Evolutionary conservation across 2,888 invertebrate species (phyloP), one percentile per base, ranked within the genome.

Genomic region (Drosophila lacicola): DNA sequence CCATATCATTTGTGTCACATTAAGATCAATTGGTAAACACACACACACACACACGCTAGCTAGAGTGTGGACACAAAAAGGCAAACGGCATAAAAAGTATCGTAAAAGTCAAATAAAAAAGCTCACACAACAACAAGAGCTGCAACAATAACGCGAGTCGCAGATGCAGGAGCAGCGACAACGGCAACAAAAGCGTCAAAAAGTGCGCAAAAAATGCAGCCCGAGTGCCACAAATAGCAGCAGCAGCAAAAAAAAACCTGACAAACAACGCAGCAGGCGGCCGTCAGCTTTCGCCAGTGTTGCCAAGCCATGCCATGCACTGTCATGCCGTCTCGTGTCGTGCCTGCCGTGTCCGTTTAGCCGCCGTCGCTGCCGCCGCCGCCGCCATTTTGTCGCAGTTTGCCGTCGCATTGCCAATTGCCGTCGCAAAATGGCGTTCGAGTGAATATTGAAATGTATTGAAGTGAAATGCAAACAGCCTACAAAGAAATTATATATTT

Each of bases 1-100:
- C 80, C 86, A 89, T 90, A 90, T 91, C 90, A 90, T 90, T 90
- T 90, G 90, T 91, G 90, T 91, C 90, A 90, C 90, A 90, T 90
- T 91, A 90, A 90, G 90, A 91, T 90, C 90, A 90, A 90, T 90
- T 90, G 90, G 90, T 82, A 90, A 88, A 90, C 83, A 90, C 82
- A 81, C 85, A 78, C 46, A 53, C 19, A 37, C 33, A 10, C 21
- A 37, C 39, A 33, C 36, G 53, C 63, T 46, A 25, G 51, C 29
- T 29, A 8, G 54, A 44, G 42, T 44, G 46, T 34, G 65, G 75
- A 44, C 66, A 77, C 74, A 82, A 89, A 73, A 82, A 80, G 85
- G 82, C 74, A 82, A 82, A 74, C 89, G 81, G 74, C 82, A 78
- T 78, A 79, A 81, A 88, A 78, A 82, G 78, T 78, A 83, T 82